A percentile compares a stretch with the other conserved stretches of the same genome.
Conservation (phyloP, 2,113 vertebrate species). For the Xenopus borealis region DNA sequence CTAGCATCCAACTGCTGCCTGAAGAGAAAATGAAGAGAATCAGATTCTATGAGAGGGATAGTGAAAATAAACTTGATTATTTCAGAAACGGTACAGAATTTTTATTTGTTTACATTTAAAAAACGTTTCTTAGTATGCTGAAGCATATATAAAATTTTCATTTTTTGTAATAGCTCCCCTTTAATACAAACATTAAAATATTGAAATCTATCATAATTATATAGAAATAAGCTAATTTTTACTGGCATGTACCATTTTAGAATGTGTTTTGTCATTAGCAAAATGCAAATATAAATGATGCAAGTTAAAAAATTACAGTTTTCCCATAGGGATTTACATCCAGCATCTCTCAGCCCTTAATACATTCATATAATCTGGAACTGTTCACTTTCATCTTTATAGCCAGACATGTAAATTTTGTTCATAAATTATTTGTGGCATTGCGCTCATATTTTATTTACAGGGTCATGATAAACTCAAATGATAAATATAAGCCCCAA, state of each 20-base stretch:
- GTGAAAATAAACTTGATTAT: too few species aligned
- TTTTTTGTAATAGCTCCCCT: too few species aligned
- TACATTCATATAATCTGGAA: constrained; percentile 7
- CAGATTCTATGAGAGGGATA: too few species aligned
- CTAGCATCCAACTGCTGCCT: too few species aligned
- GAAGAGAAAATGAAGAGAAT: too few species aligned
- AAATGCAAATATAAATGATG: constrained; percentile 22
- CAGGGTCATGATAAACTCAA: constrained; percentile 25
- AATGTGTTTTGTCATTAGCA: constrained; percentile 22
- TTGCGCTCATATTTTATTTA: constrained; percentile 35
- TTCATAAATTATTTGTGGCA: constrained; percentile 35
- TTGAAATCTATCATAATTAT: neutral
- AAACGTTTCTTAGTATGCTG: too few species aligned
- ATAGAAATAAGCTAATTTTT: constrained; percentile 14
- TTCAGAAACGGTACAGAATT: too few species aligned
- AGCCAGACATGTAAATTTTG: constrained; percentile 9
- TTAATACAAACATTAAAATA: too few species aligned
- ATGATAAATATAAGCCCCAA: constrained; percentile 25
- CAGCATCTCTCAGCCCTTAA: constrained; percentile 1
- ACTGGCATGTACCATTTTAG: constrained; percentile 23
- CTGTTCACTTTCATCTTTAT: constrained; percentile 31
- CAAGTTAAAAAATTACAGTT: constrained; percentile 17
- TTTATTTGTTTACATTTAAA: too few species aligned
- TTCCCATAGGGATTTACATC: constrained; percentile 24
- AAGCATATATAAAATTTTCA: too few species aligned